Percentiles rank a stretch among this genome's conserved stretches.
Conservation (phyloP, 2,113 vertebrate genomes). For the Perccottus glenii region DNA sequence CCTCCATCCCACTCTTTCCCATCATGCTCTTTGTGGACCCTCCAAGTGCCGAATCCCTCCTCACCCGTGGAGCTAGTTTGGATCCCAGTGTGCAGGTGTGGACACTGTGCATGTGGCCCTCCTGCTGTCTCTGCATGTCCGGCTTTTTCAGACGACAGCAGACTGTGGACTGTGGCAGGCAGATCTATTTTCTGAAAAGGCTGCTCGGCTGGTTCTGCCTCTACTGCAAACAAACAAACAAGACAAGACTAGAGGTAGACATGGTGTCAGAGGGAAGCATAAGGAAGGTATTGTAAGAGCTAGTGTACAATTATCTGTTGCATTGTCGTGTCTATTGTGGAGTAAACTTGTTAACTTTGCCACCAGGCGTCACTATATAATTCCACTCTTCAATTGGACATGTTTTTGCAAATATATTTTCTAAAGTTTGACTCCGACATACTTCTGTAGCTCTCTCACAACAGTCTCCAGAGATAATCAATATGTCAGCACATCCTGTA, state of each 20-base stretch:
- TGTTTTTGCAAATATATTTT: no score
- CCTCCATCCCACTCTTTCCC: not conserved
- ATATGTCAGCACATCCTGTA: no score
- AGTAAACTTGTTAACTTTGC: no score
- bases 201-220: slow-evolving; percentile 18
- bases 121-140: not conserved
- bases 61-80: slow-evolving; percentile 12
- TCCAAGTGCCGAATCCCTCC: slow-evolving; percentile 18
- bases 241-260: not conserved
- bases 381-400: no score
- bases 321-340: no score
- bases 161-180: not conserved
- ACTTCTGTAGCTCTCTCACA: no score
- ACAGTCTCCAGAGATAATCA: no score
- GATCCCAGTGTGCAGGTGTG: slow-evolving; percentile 29
- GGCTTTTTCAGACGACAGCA: not conserved
- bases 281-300: not conserved
- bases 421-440: no score
- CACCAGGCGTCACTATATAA: no score
- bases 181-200: slow-evolving; percentile 40
- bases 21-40: slow-evolving; percentile 10
- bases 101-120: slow-evolving; percentile 19
- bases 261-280: slow-evolving; percentile 2
- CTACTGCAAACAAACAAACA: slow-evolving; percentile 32
- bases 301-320: no score